phyloP scores from a whole-genome alignment of 92 coral and sea anemone species.

The Siderastrea radians region DNA sequence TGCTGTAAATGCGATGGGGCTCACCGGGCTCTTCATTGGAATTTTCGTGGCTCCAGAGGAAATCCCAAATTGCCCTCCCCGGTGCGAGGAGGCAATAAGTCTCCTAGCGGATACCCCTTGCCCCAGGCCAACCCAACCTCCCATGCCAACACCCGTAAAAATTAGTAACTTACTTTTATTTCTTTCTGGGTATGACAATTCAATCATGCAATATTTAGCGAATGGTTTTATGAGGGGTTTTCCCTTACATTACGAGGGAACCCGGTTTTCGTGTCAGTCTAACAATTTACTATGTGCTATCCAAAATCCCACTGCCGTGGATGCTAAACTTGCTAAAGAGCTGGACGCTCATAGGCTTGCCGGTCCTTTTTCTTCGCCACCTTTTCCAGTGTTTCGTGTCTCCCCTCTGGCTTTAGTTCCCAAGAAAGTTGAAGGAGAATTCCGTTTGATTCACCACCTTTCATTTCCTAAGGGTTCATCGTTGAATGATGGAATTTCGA shows the following conservation, averaged over 20 bases:
- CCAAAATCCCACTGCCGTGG: constrained; percentile 37
- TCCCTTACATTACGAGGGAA: constrained; percentile 63
- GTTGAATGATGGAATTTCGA: constrained; percentile 4
- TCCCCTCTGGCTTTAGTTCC: constrained; percentile 68
- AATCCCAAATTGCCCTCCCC: not conserved
- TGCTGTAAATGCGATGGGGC: constrained; percentile 59
- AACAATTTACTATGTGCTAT: constrained; percentile 41
- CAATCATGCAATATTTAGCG: constrained; percentile 10
- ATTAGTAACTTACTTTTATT: constrained; percentile 33
- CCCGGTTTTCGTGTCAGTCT: constrained; percentile 22
- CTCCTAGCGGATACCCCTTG: constrained; percentile 7
- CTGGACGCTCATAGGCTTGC: constrained; percentile 45
- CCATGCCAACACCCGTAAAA: constrained; percentile 54
- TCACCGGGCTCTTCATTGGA: constrained; percentile 53
- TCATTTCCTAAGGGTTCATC: constrained; percentile 45
- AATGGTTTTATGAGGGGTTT: constrained; percentile 63
- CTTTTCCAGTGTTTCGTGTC: constrained; percentile 21
- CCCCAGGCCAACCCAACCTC: constrained; percentile 9
- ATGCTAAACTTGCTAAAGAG: constrained; percentile 41
- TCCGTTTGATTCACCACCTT: constrained; percentile 50
- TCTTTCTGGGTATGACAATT: constrained; percentile 42
- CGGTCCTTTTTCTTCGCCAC: constrained; percentile 43
- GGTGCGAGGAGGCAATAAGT: constrained; percentile 9
- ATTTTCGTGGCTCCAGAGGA: constrained; percentile 17
- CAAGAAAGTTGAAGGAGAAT: constrained; percentile 63